A percentile compares a stretch with the other conserved stretches of the same genome.
These are phyloP conservation scores for Hyposoter didymator DNA, from an alignment of 2,888 invertebrate species.

Conservation along the genomic window DNA sequence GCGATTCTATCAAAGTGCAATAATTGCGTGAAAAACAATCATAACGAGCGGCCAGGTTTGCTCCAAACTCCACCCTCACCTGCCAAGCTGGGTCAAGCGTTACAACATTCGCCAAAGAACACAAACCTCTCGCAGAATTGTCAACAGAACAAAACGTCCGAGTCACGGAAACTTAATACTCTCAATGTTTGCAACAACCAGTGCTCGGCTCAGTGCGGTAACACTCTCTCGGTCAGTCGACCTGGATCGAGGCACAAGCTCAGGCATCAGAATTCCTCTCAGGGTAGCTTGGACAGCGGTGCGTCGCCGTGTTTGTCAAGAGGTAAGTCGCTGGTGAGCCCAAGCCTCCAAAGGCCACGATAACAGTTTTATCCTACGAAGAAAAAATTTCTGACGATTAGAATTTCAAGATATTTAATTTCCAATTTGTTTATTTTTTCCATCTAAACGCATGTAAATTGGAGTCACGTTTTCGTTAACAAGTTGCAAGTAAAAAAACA, in stretches of 20 bases:
- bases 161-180: slow-evolving; percentile 78
- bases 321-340: slow-evolving; percentile 78
- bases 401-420: too few relatives aligned
- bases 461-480: too few relatives aligned
- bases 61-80: slow-evolving; percentile 81
- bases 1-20: slow-evolving; percentile 81
- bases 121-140: slow-evolving; percentile 77
- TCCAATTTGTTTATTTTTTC: too few relatives aligned
- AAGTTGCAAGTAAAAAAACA: too few relatives aligned
- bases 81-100: slow-evolving; percentile 79
- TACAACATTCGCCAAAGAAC: slow-evolving; percentile 79
- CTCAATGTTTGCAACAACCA: slow-evolving; percentile 81
- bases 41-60: slow-evolving; percentile 79
- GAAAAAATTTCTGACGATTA: too few relatives aligned
- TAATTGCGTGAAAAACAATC: slow-evolving; percentile 81
- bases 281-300: slow-evolving; percentile 82
- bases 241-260: slow-evolving; percentile 82
- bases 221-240: slow-evolving; percentile 78
- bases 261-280: slow-evolving; percentile 84
- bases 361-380: too few relatives aligned
- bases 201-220: slow-evolving; percentile 78
- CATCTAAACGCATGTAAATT: too few relatives aligned
- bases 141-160: slow-evolving; percentile 77
- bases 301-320: slow-evolving; percentile 85
- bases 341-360: not conserved